Conservation (phyloP, 2,888 invertebrate genomes). For the Dendrolimus pini region DNA sequence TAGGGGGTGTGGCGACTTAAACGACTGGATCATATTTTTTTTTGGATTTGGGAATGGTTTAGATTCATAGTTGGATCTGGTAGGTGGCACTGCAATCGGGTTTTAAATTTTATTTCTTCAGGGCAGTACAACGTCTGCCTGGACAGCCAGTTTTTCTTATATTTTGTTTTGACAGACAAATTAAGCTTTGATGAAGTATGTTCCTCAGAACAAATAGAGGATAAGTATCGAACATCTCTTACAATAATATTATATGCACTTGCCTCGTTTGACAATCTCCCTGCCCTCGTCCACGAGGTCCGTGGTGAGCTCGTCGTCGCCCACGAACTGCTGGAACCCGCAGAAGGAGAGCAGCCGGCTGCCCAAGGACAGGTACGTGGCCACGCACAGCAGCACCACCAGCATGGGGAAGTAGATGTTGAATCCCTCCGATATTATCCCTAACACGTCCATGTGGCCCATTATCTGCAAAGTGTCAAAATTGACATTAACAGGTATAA, state of each 20-base stretch:
- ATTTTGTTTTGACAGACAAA: no score
- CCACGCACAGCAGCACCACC: slow-evolving; percentile 91
- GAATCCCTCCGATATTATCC: slow-evolving; percentile 97
- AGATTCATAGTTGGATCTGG: no score
- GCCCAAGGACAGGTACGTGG: slow-evolving; percentile 96
- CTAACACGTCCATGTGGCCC: slow-evolving; percentile 99
- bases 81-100: no score
- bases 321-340: slow-evolving; percentile 98
- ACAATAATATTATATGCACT: slow-evolving; percentile 6
- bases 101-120: no score
- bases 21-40: no score
- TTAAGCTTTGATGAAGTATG: no score
- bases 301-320: slow-evolving; percentile 94
- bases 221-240: no score
- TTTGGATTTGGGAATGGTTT: no score
- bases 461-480: slow-evolving; percentile 80
- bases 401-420: slow-evolving; percentile 99
- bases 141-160: no score
- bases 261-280: slow-evolving; percentile 93
- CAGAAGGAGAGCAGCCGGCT: slow-evolving; percentile 91
- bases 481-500: neutral
- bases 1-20: no score
- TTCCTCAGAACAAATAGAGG: no score
- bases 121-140: no score
- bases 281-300: slow-evolving; percentile 96